Percentiles rank a stretch among this genome's conserved stretches.
phyloP scores from a whole-genome alignment of 37 sponge, comb jelly and placozoan species.

The Lycopodina hypogea region DNA sequence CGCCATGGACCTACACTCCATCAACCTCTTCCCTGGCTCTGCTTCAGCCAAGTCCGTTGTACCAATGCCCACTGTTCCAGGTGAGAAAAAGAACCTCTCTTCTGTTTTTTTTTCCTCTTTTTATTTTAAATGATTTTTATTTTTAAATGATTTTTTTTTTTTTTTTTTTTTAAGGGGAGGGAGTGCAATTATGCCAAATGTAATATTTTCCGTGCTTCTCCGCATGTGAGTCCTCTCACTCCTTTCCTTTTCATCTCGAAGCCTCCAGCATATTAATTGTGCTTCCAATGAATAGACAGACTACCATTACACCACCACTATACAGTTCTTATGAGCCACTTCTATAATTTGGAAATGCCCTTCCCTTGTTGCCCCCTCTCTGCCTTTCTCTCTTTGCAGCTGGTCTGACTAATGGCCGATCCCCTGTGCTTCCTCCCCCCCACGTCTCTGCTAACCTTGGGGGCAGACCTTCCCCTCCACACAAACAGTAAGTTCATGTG shows the following conservation, averaged over 20 bases:
- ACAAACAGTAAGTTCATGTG: conserved; percentile 15
- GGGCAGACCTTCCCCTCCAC: neutral
- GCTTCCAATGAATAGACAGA: too few species aligned
- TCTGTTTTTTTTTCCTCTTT: too few species aligned
- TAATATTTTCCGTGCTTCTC: neutral
- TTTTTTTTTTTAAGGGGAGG: too few species aligned
- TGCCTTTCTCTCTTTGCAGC: neutral
- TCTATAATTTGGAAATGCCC: too few species aligned
- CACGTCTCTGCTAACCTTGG: conserved; percentile 2
- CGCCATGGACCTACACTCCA: conserved; percentile 9
- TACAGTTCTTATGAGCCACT: too few species aligned
- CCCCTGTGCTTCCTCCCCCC: conserved; percentile 25
- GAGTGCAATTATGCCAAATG: too few species aligned
- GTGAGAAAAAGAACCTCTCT: neutral
- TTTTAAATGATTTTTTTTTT: neutral
- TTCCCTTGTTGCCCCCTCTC: neutral
- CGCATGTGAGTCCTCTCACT: neutral
- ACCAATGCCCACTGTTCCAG: conserved; percentile 7
- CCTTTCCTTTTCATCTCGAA: neutral
- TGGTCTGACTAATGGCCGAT: conserved; percentile 44
- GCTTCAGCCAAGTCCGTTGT: neutral
- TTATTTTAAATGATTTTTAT: neutral
- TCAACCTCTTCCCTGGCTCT: conserved; percentile 2
- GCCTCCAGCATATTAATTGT: too few species aligned
- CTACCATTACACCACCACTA: too few species aligned